Percentiles rank a stretch among this genome's conserved stretches.
These are phyloP conservation scores for Syncerus caffer DNA, from an alignment of 2,797 vertebrate species.

Conservation along the genomic window DNA sequence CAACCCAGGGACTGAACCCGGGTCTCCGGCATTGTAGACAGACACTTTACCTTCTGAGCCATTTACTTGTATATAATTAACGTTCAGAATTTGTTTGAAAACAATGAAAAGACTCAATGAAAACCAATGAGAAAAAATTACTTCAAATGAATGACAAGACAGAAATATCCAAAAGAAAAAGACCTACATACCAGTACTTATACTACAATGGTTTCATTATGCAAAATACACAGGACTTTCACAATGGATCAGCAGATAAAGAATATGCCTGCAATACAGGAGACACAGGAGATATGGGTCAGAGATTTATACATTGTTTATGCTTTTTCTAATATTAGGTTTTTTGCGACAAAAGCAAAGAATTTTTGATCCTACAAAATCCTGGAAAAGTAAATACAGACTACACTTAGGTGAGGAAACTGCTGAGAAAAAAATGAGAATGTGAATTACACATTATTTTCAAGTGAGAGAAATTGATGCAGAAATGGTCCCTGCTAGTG, in stretches of 20 bases:
- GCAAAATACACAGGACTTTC: neutral
- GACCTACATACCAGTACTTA: neutral
- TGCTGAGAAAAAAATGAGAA: neutral
- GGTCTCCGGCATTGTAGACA: too few relatives aligned
- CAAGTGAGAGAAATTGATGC: neutral
- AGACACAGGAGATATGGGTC: rapidly evolving
- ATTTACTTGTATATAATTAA: neutral
- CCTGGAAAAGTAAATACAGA: neutral
- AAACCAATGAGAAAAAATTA: neutral
- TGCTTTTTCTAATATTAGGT: neutral
- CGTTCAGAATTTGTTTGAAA: neutral
- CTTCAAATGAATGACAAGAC: neutral
- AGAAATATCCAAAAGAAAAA: neutral
- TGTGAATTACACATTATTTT: neutral
- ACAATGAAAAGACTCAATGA: neutral
- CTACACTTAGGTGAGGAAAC: neutral
- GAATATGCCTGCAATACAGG: neutral
- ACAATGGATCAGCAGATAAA: neutral
- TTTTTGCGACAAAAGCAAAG: neutral
- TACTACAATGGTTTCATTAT: neutral
- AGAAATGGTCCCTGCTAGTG: neutral
- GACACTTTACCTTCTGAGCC: too few relatives aligned
- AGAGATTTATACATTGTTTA: neutral
- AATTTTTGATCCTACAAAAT: neutral
- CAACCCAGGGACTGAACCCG: too few relatives aligned